Evolutionary conservation across 2,888 invertebrate species (phyloP), one percentile per base, ranked within the genome.

Genomic region (Halictus ligatus): DNA sequence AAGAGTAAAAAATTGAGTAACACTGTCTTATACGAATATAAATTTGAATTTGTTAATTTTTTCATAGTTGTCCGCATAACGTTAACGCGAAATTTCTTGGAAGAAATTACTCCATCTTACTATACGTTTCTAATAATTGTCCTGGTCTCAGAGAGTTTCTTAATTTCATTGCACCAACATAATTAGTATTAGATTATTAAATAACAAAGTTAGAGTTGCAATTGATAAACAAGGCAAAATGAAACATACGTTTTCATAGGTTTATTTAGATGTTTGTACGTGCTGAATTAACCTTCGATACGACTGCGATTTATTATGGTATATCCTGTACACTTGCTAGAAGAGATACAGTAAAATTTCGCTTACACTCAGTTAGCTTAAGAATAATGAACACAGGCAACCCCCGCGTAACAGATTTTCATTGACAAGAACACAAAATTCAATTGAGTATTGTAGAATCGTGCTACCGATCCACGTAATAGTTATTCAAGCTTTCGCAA

Each of bases 251-350:
- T 71, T 71, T 71, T n/a, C 12, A 71, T n/a, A 40, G 43, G n/a
- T n/a, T 71, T 43, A 43, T 43, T 40, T 71, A n/a, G 43, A 13
- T 43, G 13, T 40, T 43, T 71, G 40, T 6, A 71, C 6, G n/a
- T n/a, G 71, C 71, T 71, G 71, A 71, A 71, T 71, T n/a, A 12
- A 71, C 13, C 43, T 43, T 43, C 43, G 71, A 71, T n/a, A 71
- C 21, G 40, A 43, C 71, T 43, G 71, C 21, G 43, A 71, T 43
- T n/a, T 71, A n/a, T 40, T 40, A n/a, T 12, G 12, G n/a, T 43
- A n/a, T n/a, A 71, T 71, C 43, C n/a, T 71, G 43, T 71, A 43
- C 43, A 71, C n/a, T 43, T 21, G 13, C 13, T 67, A 71, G 71
- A 71, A 64, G 46, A 67, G 64, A 67, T 46, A 46, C 67, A 67